Evolutionary conservation across 2,888 invertebrate genomes (phyloP), one percentile per base, ranked within the genome.

Genomic region (Diaperis boleti): DNA sequence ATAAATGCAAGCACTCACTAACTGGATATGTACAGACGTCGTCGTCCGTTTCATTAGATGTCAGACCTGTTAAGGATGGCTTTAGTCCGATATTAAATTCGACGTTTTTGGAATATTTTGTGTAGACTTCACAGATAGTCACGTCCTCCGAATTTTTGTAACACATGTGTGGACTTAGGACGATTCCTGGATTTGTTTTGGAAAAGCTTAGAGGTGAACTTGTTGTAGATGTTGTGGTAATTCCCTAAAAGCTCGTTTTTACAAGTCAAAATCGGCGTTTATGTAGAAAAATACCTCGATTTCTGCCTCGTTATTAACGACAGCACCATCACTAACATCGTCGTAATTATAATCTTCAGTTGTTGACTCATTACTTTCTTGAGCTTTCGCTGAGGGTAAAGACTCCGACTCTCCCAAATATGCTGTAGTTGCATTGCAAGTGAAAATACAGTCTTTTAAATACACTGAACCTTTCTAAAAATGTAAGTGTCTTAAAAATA

Each of bases 401-500:
- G 63, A 54, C 14, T 45, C 35, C 1, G 72, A 66, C 7, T 72
- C 69, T 3, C 63, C 65, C 11, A 66, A 62, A 42, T 74, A 77
- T 1, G 66, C 47, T 3, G 75, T 72, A 0, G 73, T 73, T 39
- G 69, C 69, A 37, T 74, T 73, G 73, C 92, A 92, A 0, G 89
- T 88, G 76, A 91, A 92, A 60, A 87, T 86, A 75, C 92, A 92
- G 29, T 87, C 85, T 15, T 86, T 86, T 59, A 92, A 83, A 35
- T 87, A 84, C 50, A 92, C 80, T 2, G 85, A 84, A 7, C 92
- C 92, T 57, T 83, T 76, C 84, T 88, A 44, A 37, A 41, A 18
- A n/a, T n/a, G n/a, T n/a, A n/a, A 7, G 15, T 17, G 17, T 13
- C 15, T 42, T 20, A 20, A 26, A 26, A 26, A 26, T 8, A 26